Evolutionary conservation across 2,888 invertebrate species (phyloP).

Genomic region (Drosophila anomelani): DNA sequence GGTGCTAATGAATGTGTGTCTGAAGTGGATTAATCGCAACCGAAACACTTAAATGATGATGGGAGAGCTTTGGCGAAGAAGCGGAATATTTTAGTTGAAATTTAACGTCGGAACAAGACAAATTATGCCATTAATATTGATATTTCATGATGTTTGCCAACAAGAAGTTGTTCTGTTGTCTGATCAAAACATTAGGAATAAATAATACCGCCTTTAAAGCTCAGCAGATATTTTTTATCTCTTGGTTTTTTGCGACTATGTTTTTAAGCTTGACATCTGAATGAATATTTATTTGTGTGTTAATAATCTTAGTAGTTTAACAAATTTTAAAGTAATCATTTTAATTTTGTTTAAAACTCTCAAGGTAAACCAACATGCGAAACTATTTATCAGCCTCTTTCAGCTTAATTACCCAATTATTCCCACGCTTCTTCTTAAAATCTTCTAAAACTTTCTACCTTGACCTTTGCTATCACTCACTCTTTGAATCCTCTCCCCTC

Average conservation of each 20-base stretch:
- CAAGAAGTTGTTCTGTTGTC: slow-evolving; percentile 4
- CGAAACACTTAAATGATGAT: slow-evolving; percentile 21
- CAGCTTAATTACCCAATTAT: not conserved
- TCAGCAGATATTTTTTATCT: not conserved
- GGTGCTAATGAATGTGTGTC: slow-evolving; percentile 28
- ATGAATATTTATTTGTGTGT: not conserved
- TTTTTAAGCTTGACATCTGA: not conserved
- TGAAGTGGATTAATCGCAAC: slow-evolving; percentile 36
- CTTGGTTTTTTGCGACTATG: too few relatives aligned
- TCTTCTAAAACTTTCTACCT: not conserved
- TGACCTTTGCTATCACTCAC: not conserved
- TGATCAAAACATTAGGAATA: not conserved
- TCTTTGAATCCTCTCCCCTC: not conserved
- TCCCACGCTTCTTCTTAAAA: not conserved
- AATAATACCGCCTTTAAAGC: not conserved
- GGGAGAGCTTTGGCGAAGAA: slow-evolving; percentile 1
- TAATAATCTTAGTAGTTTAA: not conserved
- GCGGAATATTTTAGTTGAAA: not conserved
- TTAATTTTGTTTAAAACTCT: too few relatives aligned
- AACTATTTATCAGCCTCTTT: too few relatives aligned
- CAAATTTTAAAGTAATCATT: too few relatives aligned
- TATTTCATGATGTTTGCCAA: not conserved
- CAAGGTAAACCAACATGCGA: too few relatives aligned
- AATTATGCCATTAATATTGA: slow-evolving; percentile 2
- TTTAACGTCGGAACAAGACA: slow-evolving; percentile 4